A percentile compares a stretch with the other conserved stretches of the same genome.
Evolutionary conservation across 1,140 invertebrate species (phyloP).

Genomic region (Melanaphis sacchari): DNA sequence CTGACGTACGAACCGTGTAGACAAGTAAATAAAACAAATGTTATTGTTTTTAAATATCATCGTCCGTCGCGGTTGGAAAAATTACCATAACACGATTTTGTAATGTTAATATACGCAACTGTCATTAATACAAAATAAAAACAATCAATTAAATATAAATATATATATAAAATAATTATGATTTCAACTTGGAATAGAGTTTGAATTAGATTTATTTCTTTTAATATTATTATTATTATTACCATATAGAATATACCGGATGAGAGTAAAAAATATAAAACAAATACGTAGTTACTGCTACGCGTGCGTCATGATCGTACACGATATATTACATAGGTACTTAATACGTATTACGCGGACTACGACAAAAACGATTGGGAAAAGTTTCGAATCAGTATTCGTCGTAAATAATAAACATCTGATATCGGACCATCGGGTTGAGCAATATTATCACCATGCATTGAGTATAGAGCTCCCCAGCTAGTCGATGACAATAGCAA

Average conservation of each 20-base stretch:
- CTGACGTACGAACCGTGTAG: neutral
- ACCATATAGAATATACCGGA: too few relatives aligned
- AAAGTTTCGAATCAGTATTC: neutral
- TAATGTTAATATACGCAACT: neutral
- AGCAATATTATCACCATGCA: neutral
- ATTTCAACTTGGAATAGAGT: neutral
- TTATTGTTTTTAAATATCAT: neutral
- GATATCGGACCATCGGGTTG: neutral
- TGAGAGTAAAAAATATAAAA: neutral
- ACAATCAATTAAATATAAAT: slow-evolving; percentile 17
- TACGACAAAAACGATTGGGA: neutral
- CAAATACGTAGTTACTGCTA: neutral
- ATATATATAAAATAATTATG: neutral
- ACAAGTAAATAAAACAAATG: neutral
- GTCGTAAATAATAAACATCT: neutral
- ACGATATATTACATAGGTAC: too few relatives aligned
- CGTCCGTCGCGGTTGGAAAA: neutral
- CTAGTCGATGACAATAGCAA: neutral
- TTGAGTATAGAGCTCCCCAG: neutral
- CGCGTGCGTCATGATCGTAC: neutral
- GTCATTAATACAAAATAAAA: neutral
- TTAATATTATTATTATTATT: neutral
- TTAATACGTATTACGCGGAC: neutral
- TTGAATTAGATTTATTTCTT: neutral
- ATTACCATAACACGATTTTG: slow-evolving; percentile 14